phyloP scores from a whole-genome alignment of 2,888 invertebrate species.

The Desoria tigrina region DNA sequence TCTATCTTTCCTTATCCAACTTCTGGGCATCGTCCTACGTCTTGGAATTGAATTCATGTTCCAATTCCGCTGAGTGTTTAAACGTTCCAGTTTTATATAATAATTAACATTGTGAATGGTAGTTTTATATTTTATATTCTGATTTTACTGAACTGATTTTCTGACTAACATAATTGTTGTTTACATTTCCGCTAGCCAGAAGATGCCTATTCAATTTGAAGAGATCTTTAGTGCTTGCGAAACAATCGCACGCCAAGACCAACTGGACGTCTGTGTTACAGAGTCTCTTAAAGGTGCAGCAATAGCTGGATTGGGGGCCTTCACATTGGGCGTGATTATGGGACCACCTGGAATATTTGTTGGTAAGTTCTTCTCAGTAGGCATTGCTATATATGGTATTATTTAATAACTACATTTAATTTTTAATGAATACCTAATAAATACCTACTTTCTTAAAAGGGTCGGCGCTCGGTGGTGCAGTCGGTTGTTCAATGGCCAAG shows the following conservation, averaged over 20 bases:
- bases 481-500: constrained; percentile 30
- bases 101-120: no score
- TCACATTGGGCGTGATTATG: constrained; percentile 36
- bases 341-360: constrained; percentile 48
- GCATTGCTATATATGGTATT: not conserved
- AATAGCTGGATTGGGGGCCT: constrained; percentile 40
- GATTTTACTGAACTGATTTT: not conserved
- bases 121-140: not conserved
- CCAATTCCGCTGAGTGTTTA: no score
- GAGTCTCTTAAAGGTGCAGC: constrained; percentile 46
- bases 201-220: constrained; percentile 39
- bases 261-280: constrained; percentile 43
- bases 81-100: no score
- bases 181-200: no score
- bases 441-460: constrained; percentile 29
- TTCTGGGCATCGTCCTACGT: no score
- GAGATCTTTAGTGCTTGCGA: constrained; percentile 44
- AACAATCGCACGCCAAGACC: constrained; percentile 40
- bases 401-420: not conserved
- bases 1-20: no score
- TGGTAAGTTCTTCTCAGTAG: constrained; percentile 27
- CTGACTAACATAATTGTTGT: not conserved
- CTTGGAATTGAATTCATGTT: no score
- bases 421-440: constrained; percentile 1
- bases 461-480: constrained; percentile 38